These are phyloP conservation scores for Papilio helenus DNA, from an alignment of 1,140 invertebrate species.

Conservation along the genomic window DNA sequence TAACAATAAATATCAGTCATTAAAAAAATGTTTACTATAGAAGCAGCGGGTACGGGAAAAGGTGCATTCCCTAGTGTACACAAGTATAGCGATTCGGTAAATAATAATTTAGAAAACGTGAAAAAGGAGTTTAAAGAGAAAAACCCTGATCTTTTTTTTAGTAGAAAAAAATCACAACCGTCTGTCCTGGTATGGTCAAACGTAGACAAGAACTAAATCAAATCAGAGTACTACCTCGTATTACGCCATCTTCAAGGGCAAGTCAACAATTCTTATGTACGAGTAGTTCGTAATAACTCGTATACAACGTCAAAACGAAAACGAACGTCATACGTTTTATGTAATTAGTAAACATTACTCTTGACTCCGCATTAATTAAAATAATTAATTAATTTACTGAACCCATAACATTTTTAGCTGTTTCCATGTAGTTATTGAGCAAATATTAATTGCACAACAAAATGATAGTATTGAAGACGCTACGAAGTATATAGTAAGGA, in stretches of 20 bases:
- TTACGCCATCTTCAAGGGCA: neutral
- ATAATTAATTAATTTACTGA: neutral
- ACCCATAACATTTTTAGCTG: neutral
- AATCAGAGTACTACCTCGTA: neutral
- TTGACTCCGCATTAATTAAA: neutral
- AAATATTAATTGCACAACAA: constrained; percentile 32
- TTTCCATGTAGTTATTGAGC: constrained; percentile 9
- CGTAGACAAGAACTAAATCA: neutral
- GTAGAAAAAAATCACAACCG: constrained; percentile 3
- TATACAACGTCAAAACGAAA: neutral
- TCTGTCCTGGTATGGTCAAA: neutral
- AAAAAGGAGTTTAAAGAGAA: constrained; percentile 7
- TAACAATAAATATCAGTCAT: constrained; percentile 79
- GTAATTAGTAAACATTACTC: neutral
- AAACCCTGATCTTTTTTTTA: constrained; percentile 30
- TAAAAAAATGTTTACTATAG: constrained; percentile 51
- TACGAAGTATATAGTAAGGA: constrained; percentile 34
- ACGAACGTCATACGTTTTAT: neutral
- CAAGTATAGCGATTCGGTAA: neutral
- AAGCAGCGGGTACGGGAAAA: constrained; percentile 15
- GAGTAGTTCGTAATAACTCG: neutral
- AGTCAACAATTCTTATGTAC: neutral
- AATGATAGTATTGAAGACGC: neutral
- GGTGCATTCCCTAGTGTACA: constrained; percentile 11
- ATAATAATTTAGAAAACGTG: constrained; percentile 6